phyloP scores from a whole-genome alignment of 2,113 vertebrate genomes.

The Melanerpes aurifrons region DNA sequence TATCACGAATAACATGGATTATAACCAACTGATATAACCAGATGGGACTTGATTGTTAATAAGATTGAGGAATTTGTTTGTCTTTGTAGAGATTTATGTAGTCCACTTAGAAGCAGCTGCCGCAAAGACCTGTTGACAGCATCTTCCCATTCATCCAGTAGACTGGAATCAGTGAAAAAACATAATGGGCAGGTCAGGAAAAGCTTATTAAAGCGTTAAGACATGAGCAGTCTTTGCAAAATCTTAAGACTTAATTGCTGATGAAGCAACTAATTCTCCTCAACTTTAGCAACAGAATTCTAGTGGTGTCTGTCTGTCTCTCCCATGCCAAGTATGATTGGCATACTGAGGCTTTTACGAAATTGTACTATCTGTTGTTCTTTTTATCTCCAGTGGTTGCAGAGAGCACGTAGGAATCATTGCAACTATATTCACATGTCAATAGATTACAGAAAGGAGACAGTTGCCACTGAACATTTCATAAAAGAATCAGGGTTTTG shows the following conservation, averaged over 20 bases:
- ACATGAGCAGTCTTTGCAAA: background rate
- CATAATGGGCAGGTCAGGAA: background rate
- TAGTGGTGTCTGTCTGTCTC: background rate
- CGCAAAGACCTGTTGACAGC: slow-evolving; percentile 10
- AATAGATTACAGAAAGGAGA: background rate
- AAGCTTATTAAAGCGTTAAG: slow-evolving; percentile 39
- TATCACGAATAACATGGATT: background rate
- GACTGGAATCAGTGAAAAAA: background rate
- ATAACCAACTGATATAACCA: background rate
- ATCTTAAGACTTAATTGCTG: slow-evolving; percentile 10
- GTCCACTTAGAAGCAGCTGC: slow-evolving; percentile 1
- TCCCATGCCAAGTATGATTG: background rate
- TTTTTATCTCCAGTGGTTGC: background rate
- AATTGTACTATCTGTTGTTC: background rate
- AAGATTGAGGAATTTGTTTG: background rate
- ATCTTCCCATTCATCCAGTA: background rate
- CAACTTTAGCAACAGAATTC: background rate
- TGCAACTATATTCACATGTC: background rate
- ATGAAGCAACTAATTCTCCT: slow-evolving; percentile 4
- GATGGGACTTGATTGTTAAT: background rate
- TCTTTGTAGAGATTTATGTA: background rate
- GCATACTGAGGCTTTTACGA: background rate
- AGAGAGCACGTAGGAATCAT: background rate
- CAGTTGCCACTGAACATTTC: background rate
- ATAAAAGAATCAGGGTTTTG: background rate